A percentile compares a stretch with the other conserved stretches of the same genome.
phyloP scores from a whole-genome alignment of 2,113 vertebrate genomes.

The Sclerurus mexicanus region DNA sequence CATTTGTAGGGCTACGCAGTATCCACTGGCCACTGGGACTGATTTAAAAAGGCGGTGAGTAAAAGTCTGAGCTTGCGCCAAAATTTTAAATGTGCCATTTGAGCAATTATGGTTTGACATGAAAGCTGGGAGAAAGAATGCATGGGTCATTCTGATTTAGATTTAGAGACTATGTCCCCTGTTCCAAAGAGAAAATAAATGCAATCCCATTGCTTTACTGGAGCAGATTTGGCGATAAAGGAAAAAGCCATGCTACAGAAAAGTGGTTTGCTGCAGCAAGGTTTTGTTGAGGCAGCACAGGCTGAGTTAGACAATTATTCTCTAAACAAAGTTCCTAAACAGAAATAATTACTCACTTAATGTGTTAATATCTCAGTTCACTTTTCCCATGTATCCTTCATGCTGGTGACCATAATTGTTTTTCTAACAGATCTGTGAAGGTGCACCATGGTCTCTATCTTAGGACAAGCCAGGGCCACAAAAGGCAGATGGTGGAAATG shows the following conservation, averaged over 20 bases:
- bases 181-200: conserved; percentile 64
- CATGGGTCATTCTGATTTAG: conserved; percentile 62
- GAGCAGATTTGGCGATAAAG: conserved; percentile 26
- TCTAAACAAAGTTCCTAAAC: neutral
- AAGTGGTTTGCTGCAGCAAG: neutral
- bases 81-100: conserved; percentile 58
- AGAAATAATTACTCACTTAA: neutral
- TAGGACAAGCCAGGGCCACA: neutral
- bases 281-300: neutral
- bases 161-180: conserved; percentile 51
- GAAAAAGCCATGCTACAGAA: neutral
- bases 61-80: conserved; percentile 44
- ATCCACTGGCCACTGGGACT: conserved; percentile 48
- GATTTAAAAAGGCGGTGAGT: conserved; percentile 55
- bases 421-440: neutral
- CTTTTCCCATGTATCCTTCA: neutral
- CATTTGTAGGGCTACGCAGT: conserved; percentile 34
- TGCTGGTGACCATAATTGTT: neutral
- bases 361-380: neutral
- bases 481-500: neutral
- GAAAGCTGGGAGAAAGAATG: conserved; percentile 65
- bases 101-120: conserved; percentile 51
- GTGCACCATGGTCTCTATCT: neutral
- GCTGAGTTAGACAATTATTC: neutral
- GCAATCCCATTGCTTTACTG: conserved; percentile 28